Percentiles rank a stretch among this genome's conserved stretches.
Evolutionary conservation across 2,797 vertebrate species (phyloP).

Genomic region (Microctenopoma stevenorrisi): DNA sequence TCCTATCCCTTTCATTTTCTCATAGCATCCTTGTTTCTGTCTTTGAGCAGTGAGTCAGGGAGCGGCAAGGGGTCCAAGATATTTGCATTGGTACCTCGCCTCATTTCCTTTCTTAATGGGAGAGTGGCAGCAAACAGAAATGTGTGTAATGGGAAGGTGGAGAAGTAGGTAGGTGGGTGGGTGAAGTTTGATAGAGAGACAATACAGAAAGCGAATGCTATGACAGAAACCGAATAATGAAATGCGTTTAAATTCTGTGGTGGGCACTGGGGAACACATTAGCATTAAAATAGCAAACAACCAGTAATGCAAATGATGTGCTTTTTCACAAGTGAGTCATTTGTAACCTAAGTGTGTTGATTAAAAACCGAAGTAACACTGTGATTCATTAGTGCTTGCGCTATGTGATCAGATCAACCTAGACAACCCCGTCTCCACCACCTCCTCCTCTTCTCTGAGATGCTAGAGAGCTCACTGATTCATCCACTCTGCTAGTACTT

Average conservation of each 20-base stretch:
- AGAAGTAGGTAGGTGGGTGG: constrained; percentile 18
- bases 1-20: constrained; percentile 16
- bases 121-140: constrained; percentile 50
- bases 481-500: constrained; percentile 53
- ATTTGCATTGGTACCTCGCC: constrained; percentile 63
- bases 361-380: constrained; percentile 48
- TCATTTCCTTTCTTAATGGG: constrained; percentile 77
- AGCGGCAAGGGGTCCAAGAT: constrained; percentile 63
- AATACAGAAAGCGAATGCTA: constrained; percentile 37
- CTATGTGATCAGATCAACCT: constrained; percentile 43
- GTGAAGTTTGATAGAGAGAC: constrained; percentile 34
- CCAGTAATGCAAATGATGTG: constrained; percentile 55
- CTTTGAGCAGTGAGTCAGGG: constrained; percentile 65
- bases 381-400: constrained; percentile 51
- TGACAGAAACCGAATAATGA: constrained; percentile 43
- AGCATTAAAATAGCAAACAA: constrained; percentile 64
- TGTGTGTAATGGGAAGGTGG: constrained; percentile 26
- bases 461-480: constrained; percentile 53
- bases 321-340: constrained; percentile 63
- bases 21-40: constrained; percentile 37
- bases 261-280: constrained; percentile 55
- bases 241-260: constrained; percentile 41
- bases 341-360: constrained; percentile 57
- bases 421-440: constrained; percentile 28
- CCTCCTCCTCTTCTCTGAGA: constrained; percentile 45